Evolutionary conservation across 1,140 invertebrate species (phyloP).

Genomic region (Listronotus bonariensis): DNA sequence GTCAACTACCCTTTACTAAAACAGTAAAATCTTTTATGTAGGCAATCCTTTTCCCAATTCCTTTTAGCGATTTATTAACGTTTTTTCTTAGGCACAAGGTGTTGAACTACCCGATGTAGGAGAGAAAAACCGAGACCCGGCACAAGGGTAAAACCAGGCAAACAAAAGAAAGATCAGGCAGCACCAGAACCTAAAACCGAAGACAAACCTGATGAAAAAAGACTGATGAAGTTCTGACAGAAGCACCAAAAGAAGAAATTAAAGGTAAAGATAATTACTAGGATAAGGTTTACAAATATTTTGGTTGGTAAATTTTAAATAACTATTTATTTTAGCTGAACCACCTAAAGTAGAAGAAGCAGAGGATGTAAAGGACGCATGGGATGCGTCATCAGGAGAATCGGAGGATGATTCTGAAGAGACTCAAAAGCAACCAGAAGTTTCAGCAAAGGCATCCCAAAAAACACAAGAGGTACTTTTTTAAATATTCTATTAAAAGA

Average conservation of each 20-base stretch:
- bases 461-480: not conserved
- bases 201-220: slow-evolving; percentile 12
- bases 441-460: slow-evolving; percentile 46
- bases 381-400: slow-evolving; percentile 56
- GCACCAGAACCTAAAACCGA: slow-evolving; percentile 12
- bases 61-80: not conserved
- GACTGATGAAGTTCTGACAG: slow-evolving; percentile 10
- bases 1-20: no score
- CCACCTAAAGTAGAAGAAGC: slow-evolving; percentile 51
- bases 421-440: slow-evolving; percentile 57
- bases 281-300: slow-evolving; percentile 7
- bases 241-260: slow-evolving; percentile 21
- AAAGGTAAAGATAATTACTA: slow-evolving; percentile 6
- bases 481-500: no score
- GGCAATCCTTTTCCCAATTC: no score
- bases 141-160: slow-evolving; percentile 74
- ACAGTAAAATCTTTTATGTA: no score
- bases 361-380: slow-evolving; percentile 54
- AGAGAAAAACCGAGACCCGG: slow-evolving; percentile 74
- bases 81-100: slow-evolving; percentile 68
- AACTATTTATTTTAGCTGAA: slow-evolving; percentile 44
- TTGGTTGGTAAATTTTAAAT: slow-evolving; percentile 52
- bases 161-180: slow-evolving; percentile 62
- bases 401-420: slow-evolving; percentile 19
- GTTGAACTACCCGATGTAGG: slow-evolving; percentile 69